A percentile compares a stretch with the other conserved stretches of the same genome.
phyloP scores from a whole-genome alignment of 2,888 invertebrate species.

The Apodemia zela region DNA sequence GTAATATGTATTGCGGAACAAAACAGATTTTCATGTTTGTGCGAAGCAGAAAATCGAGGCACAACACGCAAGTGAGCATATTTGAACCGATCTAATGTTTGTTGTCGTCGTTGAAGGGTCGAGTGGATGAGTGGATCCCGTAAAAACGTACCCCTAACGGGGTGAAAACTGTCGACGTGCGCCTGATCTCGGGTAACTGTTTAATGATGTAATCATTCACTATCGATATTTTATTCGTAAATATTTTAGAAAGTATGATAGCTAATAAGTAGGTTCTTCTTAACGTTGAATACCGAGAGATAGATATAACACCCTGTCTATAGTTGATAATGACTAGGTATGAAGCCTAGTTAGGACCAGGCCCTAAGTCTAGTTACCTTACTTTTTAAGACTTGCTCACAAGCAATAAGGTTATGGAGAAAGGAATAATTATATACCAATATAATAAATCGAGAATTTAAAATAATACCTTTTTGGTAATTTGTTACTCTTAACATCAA shows the following conservation, averaged over 20 bases:
- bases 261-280: too few relatives aligned
- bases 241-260: too few relatives aligned
- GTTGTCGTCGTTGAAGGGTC: constrained; percentile 43
- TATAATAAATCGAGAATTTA: too few relatives aligned
- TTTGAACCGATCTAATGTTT: constrained; percentile 39
- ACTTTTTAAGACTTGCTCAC: too few relatives aligned
- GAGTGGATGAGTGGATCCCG: constrained; percentile 42
- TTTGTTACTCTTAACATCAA: too few relatives aligned
- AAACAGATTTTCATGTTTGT: constrained; percentile 30
- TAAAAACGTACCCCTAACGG: constrained; percentile 59
- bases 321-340: too few relatives aligned
- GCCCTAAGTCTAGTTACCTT: too few relatives aligned
- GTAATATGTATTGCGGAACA: neutral
- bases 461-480: too few relatives aligned
- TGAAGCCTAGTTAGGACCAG: too few relatives aligned
- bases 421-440: too few relatives aligned
- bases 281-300: neutral
- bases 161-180: constrained; percentile 63
- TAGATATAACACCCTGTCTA: too few relatives aligned
- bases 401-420: too few relatives aligned
- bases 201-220: constrained; percentile 31
- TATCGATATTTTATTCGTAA: constrained; percentile 18
- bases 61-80: constrained; percentile 32
- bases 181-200: constrained; percentile 42
- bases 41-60: constrained; percentile 31